These are phyloP conservation scores for Drosophila paramelanica DNA, from an alignment of 2,888 invertebrate genomes.

Conservation along the genomic window DNA sequence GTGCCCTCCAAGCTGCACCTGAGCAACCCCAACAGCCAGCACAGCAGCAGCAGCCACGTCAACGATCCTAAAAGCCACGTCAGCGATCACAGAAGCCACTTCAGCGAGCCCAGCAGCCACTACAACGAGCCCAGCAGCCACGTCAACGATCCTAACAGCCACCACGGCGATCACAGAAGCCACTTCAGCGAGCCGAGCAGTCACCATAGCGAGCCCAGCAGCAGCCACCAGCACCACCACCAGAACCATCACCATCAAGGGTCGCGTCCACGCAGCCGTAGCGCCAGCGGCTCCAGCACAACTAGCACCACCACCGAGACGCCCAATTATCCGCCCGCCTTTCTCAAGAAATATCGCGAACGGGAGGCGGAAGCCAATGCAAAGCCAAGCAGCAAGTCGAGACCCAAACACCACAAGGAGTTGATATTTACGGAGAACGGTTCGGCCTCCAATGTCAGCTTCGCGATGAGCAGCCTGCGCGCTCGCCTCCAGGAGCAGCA, in stretches of 20 bases:
- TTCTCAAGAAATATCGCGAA: constrained; percentile 72
- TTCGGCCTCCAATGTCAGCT: constrained; percentile 38
- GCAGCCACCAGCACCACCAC: neutral
- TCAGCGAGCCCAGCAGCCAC: neutral
- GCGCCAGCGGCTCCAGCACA: constrained; percentile 13
- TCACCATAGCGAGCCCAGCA: too few species aligned
- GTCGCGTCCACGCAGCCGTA: constrained; percentile 38
- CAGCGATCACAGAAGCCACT: neutral
- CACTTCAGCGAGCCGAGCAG: neutral
- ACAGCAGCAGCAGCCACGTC: neutral
- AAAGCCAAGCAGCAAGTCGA: constrained; percentile 38
- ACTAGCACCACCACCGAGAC: constrained; percentile 69
- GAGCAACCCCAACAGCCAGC: constrained; percentile 1
- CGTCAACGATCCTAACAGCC: too few species aligned
- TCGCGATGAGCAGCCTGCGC: constrained; percentile 64
- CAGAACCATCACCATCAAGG: neutral
- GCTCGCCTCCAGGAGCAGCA: constrained; percentile 64
- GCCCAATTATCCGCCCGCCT: constrained; percentile 81
- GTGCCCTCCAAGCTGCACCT: constrained; percentile 57
- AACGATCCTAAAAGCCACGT: too few species aligned
- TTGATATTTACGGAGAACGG: constrained; percentile 22
- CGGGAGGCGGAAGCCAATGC: constrained; percentile 37
- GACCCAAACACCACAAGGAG: constrained; percentile 51
- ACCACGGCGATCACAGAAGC: neutral
- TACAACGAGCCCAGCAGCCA: neutral